Base-by-base conservation (phyloP, 2,888 invertebrate species). In the Yponomeuta cagnagella region DNA sequence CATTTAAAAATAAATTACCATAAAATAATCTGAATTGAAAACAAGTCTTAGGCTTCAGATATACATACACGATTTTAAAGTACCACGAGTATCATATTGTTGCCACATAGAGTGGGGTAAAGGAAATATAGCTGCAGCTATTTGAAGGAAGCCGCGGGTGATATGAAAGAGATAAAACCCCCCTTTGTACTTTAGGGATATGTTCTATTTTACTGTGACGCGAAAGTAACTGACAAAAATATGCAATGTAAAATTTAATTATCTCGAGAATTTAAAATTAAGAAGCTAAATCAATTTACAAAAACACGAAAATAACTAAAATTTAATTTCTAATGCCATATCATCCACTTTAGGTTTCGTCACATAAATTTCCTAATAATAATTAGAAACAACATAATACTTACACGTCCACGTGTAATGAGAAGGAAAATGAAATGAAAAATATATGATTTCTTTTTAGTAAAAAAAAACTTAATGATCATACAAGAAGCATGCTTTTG, bases 1-100 rank as follows among this genome's bases (percentile, higher is more conserved):
- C 66, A 63, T 80, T 88, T 90, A 91, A 82, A 83, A 90, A 90
- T 90, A 90, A 90, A 85, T 90, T 90, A 91, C 86, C 52, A 90
- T 92, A 92, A 58, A 91, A 91, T 89, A 86, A 90, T 91, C 88
- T 90, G 89, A 89, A 89, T 88, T 88, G 85, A 87, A 90, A 88
- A 92, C 89, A 88, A 90, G 87, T 90, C 90, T 90, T 90, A 90
- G 90, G 90, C 89, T 87, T 90, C 80, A 84, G 84, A 85, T 83
- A 83, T 84, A 87, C 83, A 83, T 83, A 83, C 77, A 74, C 79
- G 23, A 63, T 80, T 79, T 79, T 78, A 58, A 80, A 81, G 79
- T 80, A 80, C 80, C 81, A 76, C 79, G 74, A 75, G 74, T 74
- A 76, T 76, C 76, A 76, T 74, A 76, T 75, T 75, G 76, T 73